Base-by-base conservation (phyloP, 2,888 invertebrate genomes). In the Cryptops parisi region DNA sequence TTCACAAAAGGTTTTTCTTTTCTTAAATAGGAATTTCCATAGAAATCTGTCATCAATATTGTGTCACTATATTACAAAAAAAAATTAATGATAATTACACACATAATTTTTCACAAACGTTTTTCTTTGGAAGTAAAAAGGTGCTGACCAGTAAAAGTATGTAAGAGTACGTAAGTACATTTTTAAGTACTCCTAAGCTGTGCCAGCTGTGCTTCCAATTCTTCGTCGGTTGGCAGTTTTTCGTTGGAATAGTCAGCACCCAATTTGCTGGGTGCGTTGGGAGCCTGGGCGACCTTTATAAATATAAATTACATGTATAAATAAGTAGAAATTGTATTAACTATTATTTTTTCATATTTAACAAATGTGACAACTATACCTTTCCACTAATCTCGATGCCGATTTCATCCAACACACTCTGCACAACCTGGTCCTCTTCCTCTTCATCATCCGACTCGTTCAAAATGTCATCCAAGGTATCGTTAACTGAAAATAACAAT, bases 361-460 rank as follows among this genome's bases (percentile, higher is more conserved):
- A n/a, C n/a, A n/a, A n/a, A n/a, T n/a, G n/a, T n/a, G n/a, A n/a
- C n/a, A n/a, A n/a, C n/a, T n/a, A n/a, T 68, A 85, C 85, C 77
- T 89, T 86, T 63, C 86, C 87, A 59, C 84, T 83, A 58, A 90
- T 81, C 71, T 94, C 93, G 68, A 94, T 93, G 58, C 93, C 93
- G 63, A 94, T 93, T 72, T 94, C 93, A 72, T 93, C 93, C n/a
- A 93, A 75, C 40, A 93, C 89, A 71, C 87, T 78, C 64, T 77
- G 80, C n/a, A 93, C 83, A 70, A 94, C 80, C 59, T 81, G 81
- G 64, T 90, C 86, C 62, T 82, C 78, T 69, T 91, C 90, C 60
- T 84, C 82, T 67, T 93, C 91, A 68, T 93, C 93, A 0, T 82
- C 91, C 9, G 88, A 88, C 62, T 87, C 90, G 39, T 78, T 79